phyloP scores from a whole-genome alignment of 2,113 vertebrate species.

The Promerops cafer region DNA sequence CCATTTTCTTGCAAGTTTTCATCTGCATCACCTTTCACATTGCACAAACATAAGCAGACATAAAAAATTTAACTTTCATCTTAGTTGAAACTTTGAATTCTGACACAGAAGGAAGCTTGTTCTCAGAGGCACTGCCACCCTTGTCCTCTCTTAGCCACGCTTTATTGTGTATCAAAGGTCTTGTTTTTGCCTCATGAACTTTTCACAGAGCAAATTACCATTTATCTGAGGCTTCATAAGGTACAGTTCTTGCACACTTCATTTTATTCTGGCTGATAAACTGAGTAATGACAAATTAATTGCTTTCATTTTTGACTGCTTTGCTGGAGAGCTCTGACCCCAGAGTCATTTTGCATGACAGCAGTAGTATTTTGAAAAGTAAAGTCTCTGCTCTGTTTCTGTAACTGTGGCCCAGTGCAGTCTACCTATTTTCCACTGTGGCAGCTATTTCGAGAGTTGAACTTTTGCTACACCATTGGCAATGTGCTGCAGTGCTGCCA shows the following conservation, averaged over 20 bases:
- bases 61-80: not conserved
- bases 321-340: not conserved
- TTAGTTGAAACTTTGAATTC: not conserved
- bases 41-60: not conserved
- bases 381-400: not conserved
- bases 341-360: not conserved
- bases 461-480: not conserved
- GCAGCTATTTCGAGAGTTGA: not conserved
- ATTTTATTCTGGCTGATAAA: slow-evolving; percentile 33
- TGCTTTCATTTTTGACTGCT: slow-evolving; percentile 40
- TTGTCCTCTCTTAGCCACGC: not conserved
- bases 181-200: slow-evolving; percentile 49
- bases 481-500: fast-evolving
- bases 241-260: slow-evolving; percentile 7
- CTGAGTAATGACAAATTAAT: slow-evolving; percentile 41
- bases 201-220: slow-evolving; percentile 57
- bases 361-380: slow-evolving; percentile 23
- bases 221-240: slow-evolving; percentile 28
- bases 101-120: not conserved
- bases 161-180: slow-evolving; percentile 26
- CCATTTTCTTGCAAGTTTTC: not conserved
- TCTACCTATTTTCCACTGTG: not conserved
- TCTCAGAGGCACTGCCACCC: not conserved
- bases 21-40: not conserved
- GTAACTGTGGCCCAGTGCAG: not conserved